These are phyloP conservation scores for Noctua fimbriata DNA, from an alignment of 2,888 invertebrate species.

Conservation along the genomic window DNA sequence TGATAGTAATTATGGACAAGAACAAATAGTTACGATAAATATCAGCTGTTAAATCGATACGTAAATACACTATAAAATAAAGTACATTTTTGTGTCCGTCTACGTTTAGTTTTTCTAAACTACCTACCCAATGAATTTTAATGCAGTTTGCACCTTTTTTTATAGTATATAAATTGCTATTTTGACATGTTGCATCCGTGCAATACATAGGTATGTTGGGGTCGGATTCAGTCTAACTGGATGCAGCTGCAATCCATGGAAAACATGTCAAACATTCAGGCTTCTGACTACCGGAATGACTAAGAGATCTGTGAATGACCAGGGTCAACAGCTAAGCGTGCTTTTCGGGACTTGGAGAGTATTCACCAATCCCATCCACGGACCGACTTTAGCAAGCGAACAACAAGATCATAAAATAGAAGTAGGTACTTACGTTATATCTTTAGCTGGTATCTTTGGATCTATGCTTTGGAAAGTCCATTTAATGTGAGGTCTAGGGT, in stretches of 20 bases:
- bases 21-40: not conserved
- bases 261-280: not conserved
- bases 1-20: not conserved
- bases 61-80: too few relatives aligned
- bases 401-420: not conserved
- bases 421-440: conserved; percentile 67
- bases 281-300: not conserved
- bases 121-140: not conserved
- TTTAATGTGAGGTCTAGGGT: conserved; percentile 71
- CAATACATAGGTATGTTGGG: not conserved
- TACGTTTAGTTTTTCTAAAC: not conserved
- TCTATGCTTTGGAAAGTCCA: conserved; percentile 70
- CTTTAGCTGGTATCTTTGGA: conserved; percentile 26
- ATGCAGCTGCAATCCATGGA: not conserved
- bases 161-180: not conserved
- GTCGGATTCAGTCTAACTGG: not conserved
- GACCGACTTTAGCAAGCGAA: not conserved
- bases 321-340: not conserved
- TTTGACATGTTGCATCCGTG: not conserved
- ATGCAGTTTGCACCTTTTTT: not conserved
- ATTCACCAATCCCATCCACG: not conserved
- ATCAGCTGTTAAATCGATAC: not conserved
- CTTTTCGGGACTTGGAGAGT: not conserved
- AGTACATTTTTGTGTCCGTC: not conserved
- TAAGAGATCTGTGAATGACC: not conserved